A percentile compares a stretch with the other conserved stretches of the same genome.
Evolutionary conservation across 1,140 invertebrate genomes (phyloP).

Genomic region (Laupala kohalensis): DNA sequence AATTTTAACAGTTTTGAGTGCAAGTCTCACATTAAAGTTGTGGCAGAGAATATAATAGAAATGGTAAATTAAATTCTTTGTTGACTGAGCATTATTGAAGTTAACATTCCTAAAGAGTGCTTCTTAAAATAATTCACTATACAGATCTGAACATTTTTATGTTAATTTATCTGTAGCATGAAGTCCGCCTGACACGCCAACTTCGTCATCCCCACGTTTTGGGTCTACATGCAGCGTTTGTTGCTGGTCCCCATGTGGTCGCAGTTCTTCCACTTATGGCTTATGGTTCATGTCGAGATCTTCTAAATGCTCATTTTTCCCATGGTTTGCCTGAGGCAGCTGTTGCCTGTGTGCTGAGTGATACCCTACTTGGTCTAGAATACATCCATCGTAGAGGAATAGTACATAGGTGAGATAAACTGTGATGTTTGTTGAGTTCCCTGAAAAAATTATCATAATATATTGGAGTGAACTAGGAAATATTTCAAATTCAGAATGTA

Average conservation of each 20-base stretch:
- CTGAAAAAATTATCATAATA: no score
- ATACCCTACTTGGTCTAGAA: slow-evolving; percentile 61
- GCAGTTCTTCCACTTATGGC: slow-evolving; percentile 66
- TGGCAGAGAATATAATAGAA: no score
- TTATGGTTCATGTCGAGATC: slow-evolving; percentile 65
- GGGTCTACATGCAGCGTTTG: slow-evolving; percentile 57
- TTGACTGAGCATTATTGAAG: no score
- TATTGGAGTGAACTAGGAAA: no score
- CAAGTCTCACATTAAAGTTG: no score
- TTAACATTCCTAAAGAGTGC: no score
- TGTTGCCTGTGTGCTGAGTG: slow-evolving; percentile 63
- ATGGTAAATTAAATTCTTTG: no score
- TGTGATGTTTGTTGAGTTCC: no score
- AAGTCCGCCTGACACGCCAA: slow-evolving; percentile 54
- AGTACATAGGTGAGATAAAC: slow-evolving; percentile 73
- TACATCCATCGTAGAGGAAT: slow-evolving; percentile 75
- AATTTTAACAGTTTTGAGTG: no score
- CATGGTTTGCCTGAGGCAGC: slow-evolving; percentile 68
- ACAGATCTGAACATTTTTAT: neutral
- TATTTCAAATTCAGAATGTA: no score
- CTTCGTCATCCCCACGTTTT: slow-evolving; percentile 68
- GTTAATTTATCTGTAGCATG: slow-evolving; percentile 39
- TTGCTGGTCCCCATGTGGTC: slow-evolving; percentile 57
- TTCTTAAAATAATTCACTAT: no score
- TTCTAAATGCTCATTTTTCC: slow-evolving; percentile 62